These are phyloP conservation scores for Drosophila trichaetosa DNA, from an alignment of 2,888 invertebrate species.

Conservation along the genomic window DNA sequence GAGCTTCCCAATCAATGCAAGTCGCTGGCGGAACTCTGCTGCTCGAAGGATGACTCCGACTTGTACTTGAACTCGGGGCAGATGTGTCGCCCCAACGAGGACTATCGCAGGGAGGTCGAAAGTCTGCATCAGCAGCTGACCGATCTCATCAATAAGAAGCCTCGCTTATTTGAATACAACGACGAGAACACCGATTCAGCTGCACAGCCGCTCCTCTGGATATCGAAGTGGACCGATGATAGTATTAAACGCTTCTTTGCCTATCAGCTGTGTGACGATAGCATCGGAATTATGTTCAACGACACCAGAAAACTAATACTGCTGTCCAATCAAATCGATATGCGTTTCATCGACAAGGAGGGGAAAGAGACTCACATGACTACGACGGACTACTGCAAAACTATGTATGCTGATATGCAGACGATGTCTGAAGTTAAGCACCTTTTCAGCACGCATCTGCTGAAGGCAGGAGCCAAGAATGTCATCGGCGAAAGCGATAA, in stretches of 20 bases:
- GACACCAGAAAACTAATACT: conserved; percentile 98
- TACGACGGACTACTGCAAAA: conserved; percentile 90
- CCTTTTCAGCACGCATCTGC: too few relatives aligned
- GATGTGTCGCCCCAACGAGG: conserved; percentile 81
- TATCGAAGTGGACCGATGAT: conserved; percentile 99
- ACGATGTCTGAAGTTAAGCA: too few relatives aligned
- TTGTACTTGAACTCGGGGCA: conserved; percentile 81
- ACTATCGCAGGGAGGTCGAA: conserved; percentile 84
- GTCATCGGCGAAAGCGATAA: too few relatives aligned
- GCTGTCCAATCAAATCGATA: conserved; percentile 95
- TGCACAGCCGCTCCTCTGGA: conserved; percentile 97
- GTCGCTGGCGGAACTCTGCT: neutral
- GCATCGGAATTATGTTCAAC: conserved; percentile 99
- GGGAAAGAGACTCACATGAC: conserved; percentile 96
- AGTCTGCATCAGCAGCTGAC: conserved; percentile 83
- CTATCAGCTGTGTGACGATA: conserved; percentile 99
- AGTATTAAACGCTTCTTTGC: conserved; percentile 99
- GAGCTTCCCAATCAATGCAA: conserved; percentile 82
- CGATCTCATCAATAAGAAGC: conserved; percentile 83
- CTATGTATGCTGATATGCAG: too few relatives aligned
- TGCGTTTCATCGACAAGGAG: conserved; percentile 97
- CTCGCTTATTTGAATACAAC: conserved; percentile 86
- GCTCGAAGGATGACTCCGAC: too few relatives aligned
- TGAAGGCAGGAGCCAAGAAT: too few relatives aligned
- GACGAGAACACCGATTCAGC: conserved; percentile 98